Percentiles rank a stretch among this genome's conserved stretches.
These are phyloP conservation scores for Colletes gigas DNA, from an alignment of 1,140 invertebrate genomes.

Conservation along the genomic window DNA sequence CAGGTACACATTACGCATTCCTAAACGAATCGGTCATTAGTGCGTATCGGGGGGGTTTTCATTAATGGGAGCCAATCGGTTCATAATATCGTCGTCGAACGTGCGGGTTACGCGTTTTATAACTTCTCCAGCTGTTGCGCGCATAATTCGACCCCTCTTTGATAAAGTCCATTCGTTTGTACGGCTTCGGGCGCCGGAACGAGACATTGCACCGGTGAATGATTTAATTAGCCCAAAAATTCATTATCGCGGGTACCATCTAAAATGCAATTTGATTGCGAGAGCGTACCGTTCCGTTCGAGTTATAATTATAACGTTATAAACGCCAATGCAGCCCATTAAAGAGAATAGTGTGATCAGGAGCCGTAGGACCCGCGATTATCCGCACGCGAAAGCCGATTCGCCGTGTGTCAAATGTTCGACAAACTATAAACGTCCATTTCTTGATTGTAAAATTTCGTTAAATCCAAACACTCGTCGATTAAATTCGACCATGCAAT, in stretches of 20 bases:
- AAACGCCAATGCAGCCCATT: conserved; percentile 15
- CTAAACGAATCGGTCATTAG: conserved; percentile 15
- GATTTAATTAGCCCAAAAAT: conserved; percentile 50
- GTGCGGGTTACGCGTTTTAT: no score
- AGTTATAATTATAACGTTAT: conserved; percentile 37
- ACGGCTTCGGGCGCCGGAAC: not conserved
- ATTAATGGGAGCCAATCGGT: no score
- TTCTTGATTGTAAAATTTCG: not conserved
- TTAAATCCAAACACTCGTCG: not conserved
- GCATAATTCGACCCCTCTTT: not conserved
- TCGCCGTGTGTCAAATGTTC: not conserved
- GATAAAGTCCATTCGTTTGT: not conserved
- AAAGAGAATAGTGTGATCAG: conserved; percentile 6
- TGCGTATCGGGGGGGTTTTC: not conserved
- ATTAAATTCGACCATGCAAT: not conserved
- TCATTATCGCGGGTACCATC: conserved; percentile 14
- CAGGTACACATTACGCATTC: conserved; percentile 2
- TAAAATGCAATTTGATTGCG: conserved; percentile 26
- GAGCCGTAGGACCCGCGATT: not conserved
- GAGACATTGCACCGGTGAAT: not conserved
- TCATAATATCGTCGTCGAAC: no score
- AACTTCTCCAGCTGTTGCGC: no score
- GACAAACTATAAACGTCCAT: not conserved
- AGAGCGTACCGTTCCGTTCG: conserved; percentile 20
- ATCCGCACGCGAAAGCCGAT: not conserved